Evolutionary conservation across 2,113 vertebrate species (phyloP), one percentile per base, ranked within the genome.

Genomic region (Holacanthus passer): DNA sequence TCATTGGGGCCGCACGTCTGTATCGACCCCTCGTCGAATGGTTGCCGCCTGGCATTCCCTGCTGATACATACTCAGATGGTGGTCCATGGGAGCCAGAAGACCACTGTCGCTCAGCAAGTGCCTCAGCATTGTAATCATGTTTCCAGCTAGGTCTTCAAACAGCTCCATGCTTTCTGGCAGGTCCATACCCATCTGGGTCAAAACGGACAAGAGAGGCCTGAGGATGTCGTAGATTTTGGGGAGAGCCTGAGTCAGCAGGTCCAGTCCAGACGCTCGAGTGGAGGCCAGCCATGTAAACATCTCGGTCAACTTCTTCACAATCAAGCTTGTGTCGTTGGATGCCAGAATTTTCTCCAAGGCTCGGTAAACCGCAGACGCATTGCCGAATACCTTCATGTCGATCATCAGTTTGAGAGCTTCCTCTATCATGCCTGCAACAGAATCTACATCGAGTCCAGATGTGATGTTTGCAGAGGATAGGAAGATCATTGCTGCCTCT

Each of bases 391-490:
- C 7, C 27, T 84, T 66, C 77, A 87, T 65, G 16, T 85, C 65
- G 8, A 87, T 79, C 55, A 93, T 31, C 67, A 83, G 29, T 31
- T 60, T 48, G 9, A 94, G 20, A 5, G 73, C 45, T 20, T 87
- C 60, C 24, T 64, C 88, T 22, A 93, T 58, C 6, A 92, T 19
- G 37, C 80, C 50, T 17, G 80, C 35, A 5, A 88, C 8, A 48
- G 79, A 52, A 5, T 20, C 9, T 35, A 20, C 68, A 24, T 70
- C 62, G 6, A 81, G 9, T 1, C n/a, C 73, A 11, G 73, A 69
- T 19, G 88, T 89, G 55, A 91, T 73, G 83, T 95, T 95, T 37
- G 82, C 77, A 11, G 84, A 89, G 1, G 71, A 81, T 0, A 96
- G 89, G 27, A 93, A 67, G 31, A 77, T 80, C 68, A 80, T 73